These are phyloP conservation scores for Actinopyga echinites DNA, from an alignment of 53 echinoderm and acorn worm genomes.

Conservation along the genomic window DNA sequence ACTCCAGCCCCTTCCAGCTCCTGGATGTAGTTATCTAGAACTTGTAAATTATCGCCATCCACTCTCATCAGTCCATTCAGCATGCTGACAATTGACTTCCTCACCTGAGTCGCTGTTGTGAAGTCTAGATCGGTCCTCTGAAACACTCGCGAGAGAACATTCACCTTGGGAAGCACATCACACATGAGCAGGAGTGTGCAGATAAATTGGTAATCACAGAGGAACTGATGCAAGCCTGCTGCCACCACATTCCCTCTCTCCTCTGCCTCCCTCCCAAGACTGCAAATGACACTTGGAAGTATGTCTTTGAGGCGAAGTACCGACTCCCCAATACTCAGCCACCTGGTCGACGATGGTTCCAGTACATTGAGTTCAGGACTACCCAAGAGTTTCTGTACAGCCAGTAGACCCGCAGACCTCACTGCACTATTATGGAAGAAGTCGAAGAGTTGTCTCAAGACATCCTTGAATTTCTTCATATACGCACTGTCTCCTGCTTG, in stretches of 20 bases:
- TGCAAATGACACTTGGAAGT: conserved; percentile 36
- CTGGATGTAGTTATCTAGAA: not conserved
- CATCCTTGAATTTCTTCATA: conserved; percentile 44
- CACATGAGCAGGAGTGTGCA: not conserved
- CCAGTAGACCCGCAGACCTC: conserved; percentile 44
- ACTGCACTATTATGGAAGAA: conserved; percentile 61
- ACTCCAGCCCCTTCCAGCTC: no score
- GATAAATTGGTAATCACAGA: not conserved
- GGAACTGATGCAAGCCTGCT: conserved; percentile 32
- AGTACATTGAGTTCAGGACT: conserved; percentile 33
- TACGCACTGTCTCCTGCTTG: conserved; percentile 51
- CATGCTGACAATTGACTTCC: conserved; percentile 31
- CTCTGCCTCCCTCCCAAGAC: conserved; percentile 42
- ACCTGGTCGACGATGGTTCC: conserved; percentile 63
- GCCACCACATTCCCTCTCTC: conserved; percentile 57
- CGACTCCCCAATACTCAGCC: conserved; percentile 46
- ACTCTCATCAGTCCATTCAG: conserved; percentile 15
- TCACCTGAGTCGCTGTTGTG: not conserved
- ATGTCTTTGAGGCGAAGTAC: conserved; percentile 47
- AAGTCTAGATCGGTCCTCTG: conserved; percentile 10
- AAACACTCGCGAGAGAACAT: conserved; percentile 4
- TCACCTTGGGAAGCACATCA: conserved; percentile 17
- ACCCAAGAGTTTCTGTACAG: conserved; percentile 29
- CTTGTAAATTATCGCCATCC: conserved; percentile 11
- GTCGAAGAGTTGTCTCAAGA: conserved; percentile 56